These are phyloP conservation scores for Platycnemis pennipes DNA, from an alignment of 2,888 invertebrate genomes.

Conservation along the genomic window DNA sequence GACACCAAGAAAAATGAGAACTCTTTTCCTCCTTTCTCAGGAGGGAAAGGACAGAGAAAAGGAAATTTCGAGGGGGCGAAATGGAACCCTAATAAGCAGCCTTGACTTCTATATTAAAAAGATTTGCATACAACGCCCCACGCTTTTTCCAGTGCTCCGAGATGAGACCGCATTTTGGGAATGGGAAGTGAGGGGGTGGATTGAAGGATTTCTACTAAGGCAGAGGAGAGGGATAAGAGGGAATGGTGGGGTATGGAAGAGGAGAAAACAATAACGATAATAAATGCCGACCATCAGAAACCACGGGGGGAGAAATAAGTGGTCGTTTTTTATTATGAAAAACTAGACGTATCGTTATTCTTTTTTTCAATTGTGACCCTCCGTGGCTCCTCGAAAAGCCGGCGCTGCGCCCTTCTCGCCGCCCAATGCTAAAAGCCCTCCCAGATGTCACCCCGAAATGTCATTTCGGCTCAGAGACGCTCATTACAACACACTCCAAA, in stretches of 20 bases:
- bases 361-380: conserved; percentile 33
- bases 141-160: conserved; percentile 33
- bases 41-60: neutral
- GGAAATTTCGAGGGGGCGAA: conserved; percentile 13
- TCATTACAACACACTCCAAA: neutral
- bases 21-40: neutral
- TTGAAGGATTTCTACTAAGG: neutral
- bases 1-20: conserved; percentile 54
- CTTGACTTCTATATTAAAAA: conserved; percentile 67
- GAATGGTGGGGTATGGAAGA: neutral
- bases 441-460: conserved; percentile 51
- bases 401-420: neutral
- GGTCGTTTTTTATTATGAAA: conserved; percentile 61
- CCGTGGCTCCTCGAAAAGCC: conserved; percentile 9
- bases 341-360: conserved; percentile 38
- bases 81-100: conserved; percentile 63
- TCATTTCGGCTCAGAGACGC: neutral
- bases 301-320: conserved; percentile 56
- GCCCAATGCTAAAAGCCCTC: conserved; percentile 20
- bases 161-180: conserved; percentile 33
- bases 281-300: conserved; percentile 61
- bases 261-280: conserved; percentile 51
- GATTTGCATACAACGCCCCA: conserved; percentile 62
- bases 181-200: neutral
- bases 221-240: neutral